Evolutionary conservation across 2,888 invertebrate genomes (phyloP).

Genomic region (Drosophila ezoana): DNA sequence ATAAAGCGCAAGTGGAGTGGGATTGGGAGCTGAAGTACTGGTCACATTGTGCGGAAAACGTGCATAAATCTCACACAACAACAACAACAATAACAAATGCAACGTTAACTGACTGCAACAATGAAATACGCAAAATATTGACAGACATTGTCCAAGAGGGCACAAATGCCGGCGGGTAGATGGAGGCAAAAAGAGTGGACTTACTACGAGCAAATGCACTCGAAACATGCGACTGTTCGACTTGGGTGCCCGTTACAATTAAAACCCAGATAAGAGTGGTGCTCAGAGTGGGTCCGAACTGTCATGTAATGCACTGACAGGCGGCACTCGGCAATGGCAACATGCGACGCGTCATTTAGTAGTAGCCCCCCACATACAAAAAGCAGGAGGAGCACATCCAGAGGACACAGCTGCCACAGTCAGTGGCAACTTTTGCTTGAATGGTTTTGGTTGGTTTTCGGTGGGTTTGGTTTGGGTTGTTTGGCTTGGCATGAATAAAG

Average conservation of each 20-base stretch:
- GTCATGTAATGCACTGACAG: conserved; percentile 71
- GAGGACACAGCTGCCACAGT: conserved; percentile 61
- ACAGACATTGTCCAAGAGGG: conserved; percentile 55
- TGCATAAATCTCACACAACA: conserved; percentile 66
- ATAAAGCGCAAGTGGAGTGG: neutral
- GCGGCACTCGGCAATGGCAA: conserved; percentile 61
- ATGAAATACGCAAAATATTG: conserved; percentile 81
- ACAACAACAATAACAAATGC: conserved; percentile 44
- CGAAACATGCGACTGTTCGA: conserved; percentile 51
- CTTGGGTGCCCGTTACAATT: conserved; percentile 72
- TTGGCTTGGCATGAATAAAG: conserved; percentile 67
- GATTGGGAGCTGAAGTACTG: conserved; percentile 43
- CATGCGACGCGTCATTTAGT: conserved; percentile 78
- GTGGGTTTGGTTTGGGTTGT: conserved; percentile 3
- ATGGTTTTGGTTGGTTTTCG: conserved; percentile 57
- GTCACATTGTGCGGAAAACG: conserved; percentile 36
- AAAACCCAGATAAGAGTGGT: conserved; percentile 45
- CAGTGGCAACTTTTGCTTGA: conserved; percentile 60
- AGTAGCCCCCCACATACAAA: conserved; percentile 39
- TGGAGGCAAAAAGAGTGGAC: neutral
- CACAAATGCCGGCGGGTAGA: neutral
- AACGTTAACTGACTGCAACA: conserved; percentile 70
- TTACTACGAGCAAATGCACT: conserved; percentile 56
- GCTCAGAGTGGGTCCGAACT: conserved; percentile 16
- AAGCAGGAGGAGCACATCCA: neutral